Base-by-base conservation (phyloP, 2,113 vertebrate genomes). In the Hemibagrus wyckioides region DNA sequence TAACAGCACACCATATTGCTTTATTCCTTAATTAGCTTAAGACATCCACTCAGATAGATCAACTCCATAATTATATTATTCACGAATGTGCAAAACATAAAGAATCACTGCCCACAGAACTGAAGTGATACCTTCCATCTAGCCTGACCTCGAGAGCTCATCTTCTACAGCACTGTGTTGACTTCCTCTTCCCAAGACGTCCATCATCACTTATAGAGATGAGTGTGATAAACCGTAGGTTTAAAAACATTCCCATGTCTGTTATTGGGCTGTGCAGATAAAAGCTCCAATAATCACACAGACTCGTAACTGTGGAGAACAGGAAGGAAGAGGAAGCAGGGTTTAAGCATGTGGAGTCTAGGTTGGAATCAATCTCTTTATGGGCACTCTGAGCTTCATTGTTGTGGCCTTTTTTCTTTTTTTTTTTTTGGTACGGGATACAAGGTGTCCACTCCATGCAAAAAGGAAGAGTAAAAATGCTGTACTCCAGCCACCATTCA, bases 251-350 rank as follows among this genome's bases (percentile, higher is more conserved):
- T 93, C 91, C 92, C 93, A 93, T 90, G 89, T 91, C 91, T 89
- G 86, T 91, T 89, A 91, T 87, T 89, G 86, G 91, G 88, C 56
- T 77, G 67, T 92, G 91, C 93, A 89, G 93, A 91, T 92, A 93
- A 93, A 90, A 92, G 89, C 86, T 76, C 87, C 63, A 92, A 90
- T 93, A 92, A 94, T 93, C 91, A 83, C 87, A 90, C 91, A 91
- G 93, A 93, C 88, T 25, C 85, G 90, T 92, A 93, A 92, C 92
- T 90, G 89, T 88, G 89, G 11, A 86, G 91, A 88, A 89, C 92
- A 91, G 94, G 93, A 94, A 95, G 94, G 93, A 95, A 94, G 84
- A 85, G 54, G 90, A 89, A 93, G 88, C 88, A 92, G 91, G 88
- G 89, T 91, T 92, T 92, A 91, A 93, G 91, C 90, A 90, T 92